Evolutionary conservation across 2,888 invertebrate genomes (phyloP), one percentile per base, ranked within the genome.

Genomic region (Homarus gammarus): DNA sequence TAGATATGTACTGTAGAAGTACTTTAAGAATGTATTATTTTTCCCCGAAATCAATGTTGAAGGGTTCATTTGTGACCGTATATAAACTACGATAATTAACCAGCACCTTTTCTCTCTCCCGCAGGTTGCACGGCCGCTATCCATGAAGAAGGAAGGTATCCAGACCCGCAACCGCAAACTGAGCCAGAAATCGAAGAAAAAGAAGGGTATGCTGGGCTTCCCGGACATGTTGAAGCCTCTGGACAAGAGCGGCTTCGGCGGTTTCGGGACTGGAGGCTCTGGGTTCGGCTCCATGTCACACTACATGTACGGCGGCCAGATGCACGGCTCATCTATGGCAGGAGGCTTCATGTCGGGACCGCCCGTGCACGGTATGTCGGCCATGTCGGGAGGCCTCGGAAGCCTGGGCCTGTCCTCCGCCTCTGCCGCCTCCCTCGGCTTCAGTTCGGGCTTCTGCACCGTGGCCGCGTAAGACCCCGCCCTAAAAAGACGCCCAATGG

Each of bases 131-230:
- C 88, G 92, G 36, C 92, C 92, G 51, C 82, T 92, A 56, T 92
- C 92, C 83, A 92, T 92, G 92, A 92, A 92, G 90, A 92, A 92
- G 85, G 92, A 92, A 64, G 92, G 92, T 84, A 92, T 92, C 89
- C 92, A 92, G 86, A 92, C 92, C 56, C 84, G 92, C 27, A 92
- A 92, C 89, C 89, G 92, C 49, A 92, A 92, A 49, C 78, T 92
- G 64, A 90, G 90, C 68, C 84, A 90, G 72, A 92, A 92, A 84
- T 87, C 91, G 56, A 91, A 92, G 88, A 92, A 92, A 89, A 90
- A 91, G 84, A 91, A 92, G 75, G 81, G 90, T 27, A 90, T 91
- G 90, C 73, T 91, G 15, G 90, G 90, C 51, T 91, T 90, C 78
- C 87, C 91, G 12, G 91, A 91, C 83, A 91, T 91, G 91, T 49